Evolutionary conservation across 2,888 invertebrate species (phyloP).

Genomic region (Pristionchus entomophagus): DNA sequence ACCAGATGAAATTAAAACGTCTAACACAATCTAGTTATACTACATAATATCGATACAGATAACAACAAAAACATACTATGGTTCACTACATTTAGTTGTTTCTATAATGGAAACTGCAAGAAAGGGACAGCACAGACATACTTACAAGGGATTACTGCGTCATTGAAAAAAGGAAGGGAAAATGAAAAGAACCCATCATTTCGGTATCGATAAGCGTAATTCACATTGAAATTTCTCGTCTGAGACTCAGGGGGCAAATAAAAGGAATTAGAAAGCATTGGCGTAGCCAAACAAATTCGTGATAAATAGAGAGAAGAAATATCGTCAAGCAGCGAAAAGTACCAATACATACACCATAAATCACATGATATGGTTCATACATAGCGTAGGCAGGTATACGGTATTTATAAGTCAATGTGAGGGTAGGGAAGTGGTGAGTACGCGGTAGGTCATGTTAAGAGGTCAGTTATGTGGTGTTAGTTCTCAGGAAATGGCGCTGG

Average conservation of each 20-base stretch:
- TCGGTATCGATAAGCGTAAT: slow-evolving; percentile 36
- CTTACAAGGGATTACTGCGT: slow-evolving; percentile 9
- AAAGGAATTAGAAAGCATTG: not conserved
- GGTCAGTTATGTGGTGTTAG: too few species aligned
- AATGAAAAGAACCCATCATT: slow-evolving; percentile 8
- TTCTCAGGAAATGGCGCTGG: too few species aligned
- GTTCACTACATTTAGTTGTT: slow-evolving; percentile 25
- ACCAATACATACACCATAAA: slow-evolving; percentile 40
- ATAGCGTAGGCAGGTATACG: not conserved
- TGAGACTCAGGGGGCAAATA: slow-evolving; percentile 26
- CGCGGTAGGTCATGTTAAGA: slow-evolving; percentile 27
- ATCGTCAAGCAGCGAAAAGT: not conserved
- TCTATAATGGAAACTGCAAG: slow-evolving; percentile 19
- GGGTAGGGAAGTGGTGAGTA: not conserved
- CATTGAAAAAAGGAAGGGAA: not conserved
- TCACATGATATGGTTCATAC: slow-evolving; percentile 33
- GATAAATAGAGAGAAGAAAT: slow-evolving; percentile 1
- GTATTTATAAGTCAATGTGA: slow-evolving; percentile 36
- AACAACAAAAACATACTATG: slow-evolving; percentile 28
- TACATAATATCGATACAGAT: not conserved
- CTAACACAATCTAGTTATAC: slow-evolving; percentile 20
- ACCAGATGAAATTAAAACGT: slow-evolving; percentile 10
- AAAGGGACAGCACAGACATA: not conserved
- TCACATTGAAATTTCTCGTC: slow-evolving; percentile 37
- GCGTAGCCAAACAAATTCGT: not conserved